Percentiles rank a stretch among this genome's conserved stretches.
Evolutionary conservation across 1,140 invertebrate genomes (phyloP).

Genomic region (Pogonomyrmex californicus): DNA sequence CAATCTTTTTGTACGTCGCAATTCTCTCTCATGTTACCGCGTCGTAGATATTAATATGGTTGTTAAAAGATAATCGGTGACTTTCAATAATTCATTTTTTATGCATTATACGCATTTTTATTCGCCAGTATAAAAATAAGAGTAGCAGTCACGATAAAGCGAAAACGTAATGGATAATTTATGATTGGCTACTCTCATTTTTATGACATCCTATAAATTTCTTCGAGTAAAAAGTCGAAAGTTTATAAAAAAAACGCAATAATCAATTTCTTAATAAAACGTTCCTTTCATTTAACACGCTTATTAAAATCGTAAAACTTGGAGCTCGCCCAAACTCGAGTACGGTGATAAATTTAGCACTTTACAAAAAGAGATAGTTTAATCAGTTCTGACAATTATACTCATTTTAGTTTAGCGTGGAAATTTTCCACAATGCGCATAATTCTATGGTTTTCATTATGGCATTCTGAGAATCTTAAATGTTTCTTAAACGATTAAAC

Average conservation of each 20-base stretch:
- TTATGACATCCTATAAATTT: constrained; percentile 30
- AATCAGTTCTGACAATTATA: constrained; percentile 24
- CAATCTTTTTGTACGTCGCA: not conserved
- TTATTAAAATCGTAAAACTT: constrained; percentile 24
- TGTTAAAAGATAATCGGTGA: not conserved
- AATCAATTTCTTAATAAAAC: constrained; percentile 36
- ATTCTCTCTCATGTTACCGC: not conserved
- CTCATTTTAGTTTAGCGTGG: not conserved
- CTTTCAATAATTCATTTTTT: constrained; percentile 1
- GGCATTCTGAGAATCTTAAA: not conserved
- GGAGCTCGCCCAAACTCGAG: not conserved
- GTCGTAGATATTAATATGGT: not conserved
- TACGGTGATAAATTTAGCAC: constrained; percentile 20
- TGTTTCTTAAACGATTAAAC: constrained; percentile 30
- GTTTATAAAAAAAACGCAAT: not conserved
- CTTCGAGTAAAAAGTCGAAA: not conserved
- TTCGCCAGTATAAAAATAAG: not conserved
- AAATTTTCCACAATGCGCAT: constrained; percentile 36
- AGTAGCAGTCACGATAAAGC: constrained; percentile 3
- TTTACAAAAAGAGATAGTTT: constrained; percentile 26
- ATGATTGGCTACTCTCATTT: not conserved
- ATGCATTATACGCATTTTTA: not conserved
- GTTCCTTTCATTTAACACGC: not conserved
- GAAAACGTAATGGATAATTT: constrained; percentile 19
- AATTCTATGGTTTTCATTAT: constrained; percentile 11